Base-by-base conservation (phyloP, 2,888 invertebrate genomes). In the Pachliopta kotzebuea region DNA sequence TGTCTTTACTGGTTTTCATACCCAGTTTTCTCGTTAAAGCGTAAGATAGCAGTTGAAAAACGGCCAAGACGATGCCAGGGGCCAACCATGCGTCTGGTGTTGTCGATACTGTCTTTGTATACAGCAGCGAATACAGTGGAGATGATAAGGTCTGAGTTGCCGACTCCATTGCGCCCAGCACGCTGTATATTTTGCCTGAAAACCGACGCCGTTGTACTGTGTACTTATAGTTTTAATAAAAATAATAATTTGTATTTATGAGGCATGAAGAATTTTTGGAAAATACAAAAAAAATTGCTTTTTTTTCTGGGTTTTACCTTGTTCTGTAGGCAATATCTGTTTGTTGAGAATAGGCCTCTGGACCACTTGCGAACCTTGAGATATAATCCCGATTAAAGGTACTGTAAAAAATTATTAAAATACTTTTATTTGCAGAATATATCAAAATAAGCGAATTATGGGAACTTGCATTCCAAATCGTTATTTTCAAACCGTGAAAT, bases 161-260 rank as follows among this genome's bases (percentile, higher is more conserved):
- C n/a, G 90, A 90, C 72, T 92, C 91, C 20, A 92, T 67, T 2
- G 90, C 89, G 0, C 90, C 90, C 52, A 91, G 69, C 6, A 92
- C 87, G 68, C 91, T 90, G 81, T 90, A 92, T 66, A 92, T 89
- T 85, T 92, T 92, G 74, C 92, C 92, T 92, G 84, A 8, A 80
- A 82, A 72, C 4, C 11, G 21, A 52, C 3, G 4, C 14, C 21
- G 7, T 21, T 0, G 6, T 21, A 52, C 4, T 21, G 20, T 50
- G n/a, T 45, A 45, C 45, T 45, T 14, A 37, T 14, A 37, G 1
- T 37, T 31, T 31, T 14, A 31, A 14, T 31, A 11, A 31, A 31
- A 31, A 31, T 3, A 31, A 1, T 9, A 31, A 11, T 31, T 4
- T 6, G 26, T 26, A 26, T 26, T 4, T 26, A 26, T 4, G 26